A percentile compares a stretch with the other conserved stretches of the same genome.
These are phyloP conservation scores for Eidolon dupreanum DNA, from an alignment of 2,797 vertebrate genomes.

Conservation along the genomic window DNA sequence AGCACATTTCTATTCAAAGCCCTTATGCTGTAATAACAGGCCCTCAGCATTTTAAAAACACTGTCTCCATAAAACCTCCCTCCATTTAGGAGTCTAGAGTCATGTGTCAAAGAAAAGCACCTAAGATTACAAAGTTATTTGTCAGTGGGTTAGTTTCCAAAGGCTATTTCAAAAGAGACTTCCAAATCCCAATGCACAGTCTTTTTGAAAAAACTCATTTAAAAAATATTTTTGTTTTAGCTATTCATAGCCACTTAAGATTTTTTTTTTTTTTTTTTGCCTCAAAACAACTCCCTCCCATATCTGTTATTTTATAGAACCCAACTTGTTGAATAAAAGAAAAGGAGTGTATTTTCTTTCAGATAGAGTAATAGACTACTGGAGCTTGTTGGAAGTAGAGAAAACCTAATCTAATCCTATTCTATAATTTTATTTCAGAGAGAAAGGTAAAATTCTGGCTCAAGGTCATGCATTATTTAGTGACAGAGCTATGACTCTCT, in stretches of 20 bases:
- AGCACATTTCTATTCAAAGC: slow-evolving; percentile 44
- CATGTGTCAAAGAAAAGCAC: slow-evolving; percentile 22
- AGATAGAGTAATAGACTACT: background rate
- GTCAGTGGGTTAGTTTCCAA: slow-evolving; percentile 40
- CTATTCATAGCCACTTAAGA: background rate
- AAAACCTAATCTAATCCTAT: background rate
- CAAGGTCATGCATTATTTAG: background rate
- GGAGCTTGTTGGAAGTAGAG: background rate
- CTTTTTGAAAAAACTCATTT: slow-evolving; percentile 22
- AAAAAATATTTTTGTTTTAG: slow-evolving; percentile 12
- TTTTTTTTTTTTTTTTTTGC: background rate
- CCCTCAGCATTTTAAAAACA: background rate
- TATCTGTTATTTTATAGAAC: slow-evolving; percentile 35
- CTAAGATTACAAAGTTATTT: background rate
- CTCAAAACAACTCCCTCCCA: background rate
- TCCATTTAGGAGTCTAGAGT: background rate
- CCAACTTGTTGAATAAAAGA: background rate
- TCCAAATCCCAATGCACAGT: background rate
- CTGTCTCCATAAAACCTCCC: background rate
- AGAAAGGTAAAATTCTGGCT: background rate
- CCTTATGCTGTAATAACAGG: slow-evolving; percentile 14
- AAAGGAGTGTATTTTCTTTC: background rate
- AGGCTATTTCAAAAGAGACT: background rate
- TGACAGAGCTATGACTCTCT: background rate
- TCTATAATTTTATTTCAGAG: background rate